These are phyloP conservation scores for Agrochola macilenta DNA, from an alignment of 2,888 invertebrate genomes.

Conservation along the genomic window DNA sequence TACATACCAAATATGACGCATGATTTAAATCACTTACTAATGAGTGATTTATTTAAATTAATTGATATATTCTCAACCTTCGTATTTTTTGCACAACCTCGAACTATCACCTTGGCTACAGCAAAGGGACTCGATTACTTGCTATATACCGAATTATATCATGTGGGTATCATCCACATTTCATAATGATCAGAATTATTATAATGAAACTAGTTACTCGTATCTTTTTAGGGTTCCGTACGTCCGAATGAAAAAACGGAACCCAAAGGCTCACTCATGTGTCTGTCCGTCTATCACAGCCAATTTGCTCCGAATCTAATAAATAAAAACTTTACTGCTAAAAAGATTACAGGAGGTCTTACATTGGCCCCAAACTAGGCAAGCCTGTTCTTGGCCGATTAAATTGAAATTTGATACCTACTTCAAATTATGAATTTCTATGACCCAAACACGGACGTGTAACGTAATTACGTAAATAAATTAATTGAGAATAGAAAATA, in stretches of 20 bases:
- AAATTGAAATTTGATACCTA: no score
- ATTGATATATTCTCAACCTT: conserved; percentile 20
- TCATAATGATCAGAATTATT: conserved; percentile 10
- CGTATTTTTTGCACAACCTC: conserved; percentile 25
- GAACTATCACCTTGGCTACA: conserved; percentile 23
- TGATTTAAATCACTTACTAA: background rate
- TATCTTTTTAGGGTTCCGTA: conserved; percentile 17
- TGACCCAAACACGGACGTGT: no score
- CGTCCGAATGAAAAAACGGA: background rate
- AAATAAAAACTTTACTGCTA: no score
- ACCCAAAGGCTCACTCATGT: background rate
- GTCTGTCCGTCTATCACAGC: background rate
- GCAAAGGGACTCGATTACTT: conserved; percentile 9
- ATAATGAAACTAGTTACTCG: background rate
- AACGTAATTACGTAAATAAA: no score
- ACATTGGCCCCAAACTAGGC: no score
- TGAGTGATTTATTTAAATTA: conserved; percentile 17
- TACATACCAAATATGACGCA: background rate
- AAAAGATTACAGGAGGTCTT: no score
- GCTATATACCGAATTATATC: background rate
- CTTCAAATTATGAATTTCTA: no score
- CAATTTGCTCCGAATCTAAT: background rate
- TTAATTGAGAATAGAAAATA: background rate
- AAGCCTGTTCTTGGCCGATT: no score
- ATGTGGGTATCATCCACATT: background rate